Evolutionary conservation across 2,797 vertebrate species (phyloP), one percentile per base, ranked within the genome.

Genomic region (Buphagus erythrorhynchus): DNA sequence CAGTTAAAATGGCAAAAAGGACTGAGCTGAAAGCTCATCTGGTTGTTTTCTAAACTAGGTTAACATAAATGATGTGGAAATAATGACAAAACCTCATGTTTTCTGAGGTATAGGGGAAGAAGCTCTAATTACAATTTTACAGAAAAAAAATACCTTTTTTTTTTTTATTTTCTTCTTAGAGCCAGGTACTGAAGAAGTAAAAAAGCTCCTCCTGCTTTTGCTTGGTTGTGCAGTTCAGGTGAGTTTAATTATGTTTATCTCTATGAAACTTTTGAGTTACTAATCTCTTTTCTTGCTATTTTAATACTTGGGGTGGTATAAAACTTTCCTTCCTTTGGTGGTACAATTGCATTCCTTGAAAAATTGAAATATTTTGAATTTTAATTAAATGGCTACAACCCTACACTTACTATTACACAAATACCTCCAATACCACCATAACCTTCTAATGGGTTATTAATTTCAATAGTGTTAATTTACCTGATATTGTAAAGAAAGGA

Each of bases 171-270:
- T 83, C 33, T 82, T 86, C 96, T 95, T 98, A 97, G 99, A 99
- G 88, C 99, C 99, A 98, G 99, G 98, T 88, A 98, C 99, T 83
- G 99, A 99, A 86, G 99, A 99, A 98, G 97, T 99, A 97, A 99
- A 99, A 96, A 99, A 99, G 80, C 98, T 99, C 19, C 96, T 99
- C 84, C 97, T 99, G 94, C 98, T 99, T 84, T 97, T 99, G 61
- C 97, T 99, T 38, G 99, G 99, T 77, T 99, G 99, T 98, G 99
- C 99, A 29, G 99, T 99, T 96, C 99, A 99, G 99, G 99, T 99
- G 96, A 97, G 97, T 92, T 96, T 74, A 69, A 69, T 68, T 43
- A 28, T 31, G 10, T 85, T 92, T 89, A 35, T 35, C 4, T 74
- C 48, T 68, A 29, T 95, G 83, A 18, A 71, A 75, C 68, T 65